Conservation (phyloP, 2,888 invertebrate genomes). For the Eupithecia abbreviata region DNA sequence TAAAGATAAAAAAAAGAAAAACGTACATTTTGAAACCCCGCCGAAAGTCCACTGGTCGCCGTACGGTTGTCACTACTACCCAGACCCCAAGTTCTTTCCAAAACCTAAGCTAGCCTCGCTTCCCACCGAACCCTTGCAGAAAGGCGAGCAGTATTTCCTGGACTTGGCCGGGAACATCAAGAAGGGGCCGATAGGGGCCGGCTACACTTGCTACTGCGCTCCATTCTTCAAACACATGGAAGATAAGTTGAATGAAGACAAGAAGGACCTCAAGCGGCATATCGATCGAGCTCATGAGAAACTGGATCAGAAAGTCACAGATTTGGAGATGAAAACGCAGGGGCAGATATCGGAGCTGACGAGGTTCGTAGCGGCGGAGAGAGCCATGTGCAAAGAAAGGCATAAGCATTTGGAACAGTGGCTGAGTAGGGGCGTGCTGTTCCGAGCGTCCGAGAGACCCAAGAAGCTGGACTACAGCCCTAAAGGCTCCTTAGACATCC, state of each 20-base stretch:
- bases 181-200: constrained; percentile 97
- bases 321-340: constrained; percentile 89
- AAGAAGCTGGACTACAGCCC: constrained; percentile 77
- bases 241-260: constrained; percentile 90
- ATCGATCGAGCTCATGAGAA: constrained; percentile 91
- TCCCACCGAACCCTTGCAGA: constrained; percentile 92
- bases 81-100: constrained; percentile 93
- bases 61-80: constrained; percentile 95
- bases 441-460: constrained; percentile 82
- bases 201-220: constrained; percentile 96
- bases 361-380: constrained; percentile 86
- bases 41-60: constrained; percentile 90
- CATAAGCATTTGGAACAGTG: constrained; percentile 88
- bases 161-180: constrained; percentile 97
- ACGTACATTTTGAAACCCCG: constrained; percentile 82
- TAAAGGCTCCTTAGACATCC: constrained; percentile 81
- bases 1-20: constrained; percentile 78
- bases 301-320: constrained; percentile 91
- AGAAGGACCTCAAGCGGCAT: constrained; percentile 89
- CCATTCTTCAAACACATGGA: constrained; percentile 96
- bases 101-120: constrained; percentile 93
- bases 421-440: constrained; percentile 86
- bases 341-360: constrained; percentile 88
- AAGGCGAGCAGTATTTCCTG: constrained; percentile 96
- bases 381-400: constrained; percentile 85